These are phyloP conservation scores for Vulpes lagopus DNA, from an alignment of 2,113 vertebrate genomes.

Conservation along the genomic window DNA sequence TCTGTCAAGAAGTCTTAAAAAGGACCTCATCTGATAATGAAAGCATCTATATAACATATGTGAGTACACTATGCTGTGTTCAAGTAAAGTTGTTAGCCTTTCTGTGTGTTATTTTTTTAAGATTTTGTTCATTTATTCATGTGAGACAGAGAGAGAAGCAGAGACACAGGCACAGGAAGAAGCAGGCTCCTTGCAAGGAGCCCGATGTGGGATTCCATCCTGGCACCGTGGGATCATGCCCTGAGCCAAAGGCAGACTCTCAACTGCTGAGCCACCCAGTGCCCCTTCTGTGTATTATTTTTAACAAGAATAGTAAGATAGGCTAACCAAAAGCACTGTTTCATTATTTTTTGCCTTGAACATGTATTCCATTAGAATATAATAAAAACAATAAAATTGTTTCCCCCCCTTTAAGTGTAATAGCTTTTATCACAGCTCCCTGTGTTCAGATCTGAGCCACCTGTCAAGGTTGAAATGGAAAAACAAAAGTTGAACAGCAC, in stretches of 20 bases:
- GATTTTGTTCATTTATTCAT: no score
- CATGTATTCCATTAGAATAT: not conserved
- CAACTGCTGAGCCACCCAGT: no score
- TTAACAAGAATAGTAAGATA: not conserved
- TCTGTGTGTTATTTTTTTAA: not conserved
- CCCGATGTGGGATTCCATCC: no score
- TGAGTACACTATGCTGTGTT: not conserved
- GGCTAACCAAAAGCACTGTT: not conserved
- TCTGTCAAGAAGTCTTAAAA: not conserved
- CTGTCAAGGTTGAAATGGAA: not conserved
- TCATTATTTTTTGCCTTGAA: slow-evolving; percentile 17
- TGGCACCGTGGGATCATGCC: no score
- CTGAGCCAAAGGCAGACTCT: no score
- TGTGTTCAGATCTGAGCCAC: not conserved
- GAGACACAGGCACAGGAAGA: no score
- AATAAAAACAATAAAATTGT: slow-evolving; percentile 2
- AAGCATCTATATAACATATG: not conserved
- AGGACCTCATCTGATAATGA: not conserved
- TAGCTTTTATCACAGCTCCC: not conserved
- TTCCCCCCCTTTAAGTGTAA: not conserved
- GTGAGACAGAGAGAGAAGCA: no score
- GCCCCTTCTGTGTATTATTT: not conserved
- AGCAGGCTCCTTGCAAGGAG: no score
- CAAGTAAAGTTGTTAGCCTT: not conserved
- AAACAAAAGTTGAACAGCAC: not conserved